Conservation (phyloP, 2,797 vertebrate genomes). For the Myotis pilosus region DNA sequence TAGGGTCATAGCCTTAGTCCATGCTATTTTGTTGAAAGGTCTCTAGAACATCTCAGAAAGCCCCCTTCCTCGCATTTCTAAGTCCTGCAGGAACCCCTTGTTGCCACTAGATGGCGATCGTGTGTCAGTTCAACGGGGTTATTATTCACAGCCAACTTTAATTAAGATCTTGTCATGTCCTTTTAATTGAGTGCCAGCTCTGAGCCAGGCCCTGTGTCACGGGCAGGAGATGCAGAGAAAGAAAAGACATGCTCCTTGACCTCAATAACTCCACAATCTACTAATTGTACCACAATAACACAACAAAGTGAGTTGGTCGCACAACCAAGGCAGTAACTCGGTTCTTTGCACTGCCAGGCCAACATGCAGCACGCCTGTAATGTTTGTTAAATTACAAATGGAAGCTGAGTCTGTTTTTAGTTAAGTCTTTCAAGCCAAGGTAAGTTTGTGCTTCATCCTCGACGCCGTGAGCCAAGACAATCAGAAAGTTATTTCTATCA, state of each 20-base stretch:
- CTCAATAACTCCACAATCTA: background rate
- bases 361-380: background rate
- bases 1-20: background rate
- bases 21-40: background rate
- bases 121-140: background rate
- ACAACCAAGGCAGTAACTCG: background rate
- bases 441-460: background rate
- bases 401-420: constrained; percentile 32
- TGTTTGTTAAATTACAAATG: background rate
- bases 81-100: background rate
- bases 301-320: background rate
- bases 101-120: constrained; percentile 49
- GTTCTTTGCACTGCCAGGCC: background rate
- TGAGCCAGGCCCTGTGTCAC: background rate
- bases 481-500: constrained; percentile 42
- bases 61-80: background rate
- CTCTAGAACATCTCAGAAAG: background rate
- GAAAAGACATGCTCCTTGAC: background rate
- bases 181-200: background rate
- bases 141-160: background rate
- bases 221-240: background rate
- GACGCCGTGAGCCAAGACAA: background rate
- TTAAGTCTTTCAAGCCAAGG: background rate
- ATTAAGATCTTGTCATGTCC: background rate
- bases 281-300: background rate